Evolutionary conservation across 1,140 invertebrate genomes (phyloP), one percentile per base, ranked within the genome.

Genomic region (Archivesica marissinica): DNA sequence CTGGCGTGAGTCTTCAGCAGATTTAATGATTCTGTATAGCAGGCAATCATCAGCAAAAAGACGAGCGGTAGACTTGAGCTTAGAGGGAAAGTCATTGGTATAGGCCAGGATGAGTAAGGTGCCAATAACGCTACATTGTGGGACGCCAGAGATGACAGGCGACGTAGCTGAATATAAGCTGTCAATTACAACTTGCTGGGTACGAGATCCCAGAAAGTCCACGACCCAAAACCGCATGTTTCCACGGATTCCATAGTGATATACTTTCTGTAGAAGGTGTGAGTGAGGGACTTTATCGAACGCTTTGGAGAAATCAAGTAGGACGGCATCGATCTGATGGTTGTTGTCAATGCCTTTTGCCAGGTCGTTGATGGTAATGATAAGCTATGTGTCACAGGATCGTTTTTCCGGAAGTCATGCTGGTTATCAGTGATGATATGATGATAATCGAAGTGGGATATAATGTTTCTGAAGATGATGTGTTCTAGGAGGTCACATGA

Each of bases 251-350:
- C 80, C 80, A 41, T 83, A 61, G 9, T 47, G 23, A 20, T 75
- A 13, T 15, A 35, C 7, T 25, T 72, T 72, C n/a, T 54, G 28
- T 6, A 81, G 50, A 13, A 81, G 79, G 30, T 41, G 20, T n/a
- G 38, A 59, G 38, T 52, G 17, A 9, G 47, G 13, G 7, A 83
- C 80, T 44, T 64, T 75, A 28, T 64, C 56, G 23, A 64, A 82
- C 11, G 52, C 80, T 15, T 83, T 83, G 0, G n/a, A 41, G 15
- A 75, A 64, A n/a, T 83, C 25, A 20, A 83, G 56, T 17, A 83
- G 9, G 20, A 66, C 20, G 13, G 20, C 52, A 33, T 85, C 44
- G 25, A 85, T 44, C 30, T 78, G 28, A 1, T 78, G 20, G 75
- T 61, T 61, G 7, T 59, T 39, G 0, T 59, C 52, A 4, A 39